These are phyloP conservation scores for Condylura cristata DNA, from an alignment of 2,113 vertebrate species.

Conservation along the genomic window DNA sequence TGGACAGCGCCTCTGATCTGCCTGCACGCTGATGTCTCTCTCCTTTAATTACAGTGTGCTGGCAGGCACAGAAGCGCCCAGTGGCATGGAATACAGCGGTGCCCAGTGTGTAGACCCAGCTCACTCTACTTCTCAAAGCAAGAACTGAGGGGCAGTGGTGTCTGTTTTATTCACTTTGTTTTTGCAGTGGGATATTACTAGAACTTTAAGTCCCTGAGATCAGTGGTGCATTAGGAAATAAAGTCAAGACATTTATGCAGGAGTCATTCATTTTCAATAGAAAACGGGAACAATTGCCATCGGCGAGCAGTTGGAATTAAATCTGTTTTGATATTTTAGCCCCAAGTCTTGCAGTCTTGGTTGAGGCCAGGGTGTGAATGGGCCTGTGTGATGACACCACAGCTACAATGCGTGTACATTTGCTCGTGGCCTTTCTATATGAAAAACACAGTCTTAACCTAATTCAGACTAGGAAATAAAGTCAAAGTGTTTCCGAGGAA, in stretches of 20 bases:
- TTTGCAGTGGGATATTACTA: neutral
- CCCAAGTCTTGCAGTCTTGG: neutral
- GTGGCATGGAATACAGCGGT: neutral
- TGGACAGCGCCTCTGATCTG: constrained; percentile 74
- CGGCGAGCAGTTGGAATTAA: neutral
- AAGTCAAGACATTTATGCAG: constrained; percentile 3
- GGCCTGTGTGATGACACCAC: too few relatives aligned
- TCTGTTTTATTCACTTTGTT: constrained; percentile 26
- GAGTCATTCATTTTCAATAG: constrained; percentile 8
- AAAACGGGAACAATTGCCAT: neutral
- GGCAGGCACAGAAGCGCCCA: neutral
- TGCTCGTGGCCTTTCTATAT: neutral
- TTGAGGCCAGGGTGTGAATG: neutral
- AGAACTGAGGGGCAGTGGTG: neutral
- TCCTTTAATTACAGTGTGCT: constrained; percentile 72
- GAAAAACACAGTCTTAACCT: neutral
- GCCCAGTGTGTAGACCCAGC: neutral
- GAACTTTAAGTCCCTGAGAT: neutral
- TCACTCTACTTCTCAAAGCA: constrained; percentile 50
- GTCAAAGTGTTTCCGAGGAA: neutral
- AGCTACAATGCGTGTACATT: neutral
- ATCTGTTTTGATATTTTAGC: neutral
- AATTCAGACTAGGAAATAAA: neutral
- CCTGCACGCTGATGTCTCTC: constrained; percentile 70
- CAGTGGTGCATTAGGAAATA: neutral